Evolutionary conservation across 2,113 vertebrate species (phyloP), one percentile per base, ranked within the genome.

Genomic region (Atractosteus spatula): DNA sequence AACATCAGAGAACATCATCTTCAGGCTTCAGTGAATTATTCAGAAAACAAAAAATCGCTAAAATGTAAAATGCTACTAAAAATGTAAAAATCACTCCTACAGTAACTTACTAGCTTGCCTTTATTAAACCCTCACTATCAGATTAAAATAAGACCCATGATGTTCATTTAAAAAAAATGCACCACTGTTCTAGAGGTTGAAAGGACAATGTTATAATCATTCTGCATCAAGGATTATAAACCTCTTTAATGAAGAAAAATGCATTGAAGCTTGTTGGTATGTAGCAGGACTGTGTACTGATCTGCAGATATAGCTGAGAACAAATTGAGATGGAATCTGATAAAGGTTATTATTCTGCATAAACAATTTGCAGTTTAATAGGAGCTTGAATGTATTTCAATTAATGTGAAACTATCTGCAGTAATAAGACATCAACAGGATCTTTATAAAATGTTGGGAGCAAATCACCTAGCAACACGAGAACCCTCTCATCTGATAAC

Each of bases 121-220:
- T 29, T 29, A 29, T 29, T 29, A 29, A 29, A 29, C 29, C 29
- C 29, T 29, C 29, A 29, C 29, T 29, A 29, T 29, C 29, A 29
- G 29, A 29, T 29, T 29, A 29, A 29, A 29, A 29, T 29, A 29
- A 29, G 29, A 29, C 29, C 29, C 29, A 57, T 56, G 68, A 71
- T 69, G 71, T 61, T 47, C 75, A 47, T 67, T 70, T 29, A 75
- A 62, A 51, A 10, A 51, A 51, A 51, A 51, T 51, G 5, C 47
- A 51, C 47, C 10, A 7, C 65, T 55, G 54, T 42, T 51, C 10
- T 12, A 16, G 66, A 77, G 73, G 74, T 77, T 77, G 74, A 69
- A 70, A 71, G 73, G 77, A 75, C 71, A 66, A 71, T 77, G 59
- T 62, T 70, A 66, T 79, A 74, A 82, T 82, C 77, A 74, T 69